Conservation (phyloP, 1,140 invertebrate genomes). For the Psix sp. region DNA sequence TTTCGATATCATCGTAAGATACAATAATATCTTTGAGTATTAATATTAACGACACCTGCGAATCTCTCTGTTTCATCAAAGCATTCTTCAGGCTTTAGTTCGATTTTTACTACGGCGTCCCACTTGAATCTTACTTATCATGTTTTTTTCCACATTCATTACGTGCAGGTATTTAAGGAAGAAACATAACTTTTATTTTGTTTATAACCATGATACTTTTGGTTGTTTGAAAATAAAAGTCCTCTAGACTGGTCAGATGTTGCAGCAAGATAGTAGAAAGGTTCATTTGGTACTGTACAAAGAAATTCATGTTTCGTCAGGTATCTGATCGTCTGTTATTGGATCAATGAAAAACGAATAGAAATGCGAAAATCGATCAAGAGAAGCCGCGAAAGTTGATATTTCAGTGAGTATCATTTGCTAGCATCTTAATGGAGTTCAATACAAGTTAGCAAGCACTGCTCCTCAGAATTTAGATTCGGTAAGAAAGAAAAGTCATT, state of each 20-base stretch:
- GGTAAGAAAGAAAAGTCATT: conserved; percentile 23
- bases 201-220: no score
- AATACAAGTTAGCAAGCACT: conserved; percentile 5
- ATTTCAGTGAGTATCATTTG: conserved; percentile 21
- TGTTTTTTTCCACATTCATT: not conserved
- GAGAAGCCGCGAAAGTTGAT: conserved; percentile 19
- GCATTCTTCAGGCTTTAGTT: not conserved
- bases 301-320: conserved; percentile 23
- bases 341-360: conserved; percentile 40
- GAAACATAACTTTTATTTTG: no score
- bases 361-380: conserved; percentile 35
- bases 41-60: conserved; percentile 22
- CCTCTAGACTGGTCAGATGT: conserved; percentile 19
- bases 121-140: no score
- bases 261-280: conserved; percentile 3
- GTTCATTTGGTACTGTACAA: conserved; percentile 19
- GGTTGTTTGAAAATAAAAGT: no score
- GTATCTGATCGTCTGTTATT: conserved; percentile 27
- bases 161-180: conserved; percentile 7
- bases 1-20: conserved; percentile 3
- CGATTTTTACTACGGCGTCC: no score
- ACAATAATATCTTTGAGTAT: conserved; percentile 5
- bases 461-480: not conserved
- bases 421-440: conserved; percentile 30
- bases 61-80: not conserved